A percentile compares a stretch with the other conserved stretches of the same genome.
phyloP scores from a whole-genome alignment of 2,888 invertebrate genomes.

The Nineta flava region DNA sequence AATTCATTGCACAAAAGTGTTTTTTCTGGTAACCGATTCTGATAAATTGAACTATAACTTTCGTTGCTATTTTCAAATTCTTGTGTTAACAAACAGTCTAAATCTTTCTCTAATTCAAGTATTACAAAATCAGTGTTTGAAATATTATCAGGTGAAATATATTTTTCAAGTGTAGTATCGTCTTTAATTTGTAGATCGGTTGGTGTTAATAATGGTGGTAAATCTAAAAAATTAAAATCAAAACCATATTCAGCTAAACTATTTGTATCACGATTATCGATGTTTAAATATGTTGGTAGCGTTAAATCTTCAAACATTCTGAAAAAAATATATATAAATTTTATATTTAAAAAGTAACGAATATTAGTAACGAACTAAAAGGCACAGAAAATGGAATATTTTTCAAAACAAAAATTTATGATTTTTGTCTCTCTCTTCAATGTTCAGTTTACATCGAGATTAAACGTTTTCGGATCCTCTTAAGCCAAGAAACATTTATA shows the following conservation, averaged over 20 bases:
- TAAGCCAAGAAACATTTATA: no score
- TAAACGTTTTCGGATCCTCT: no score
- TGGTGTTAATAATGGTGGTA: conserved; percentile 1
- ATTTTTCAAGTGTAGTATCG: background rate
- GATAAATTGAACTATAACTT: background rate
- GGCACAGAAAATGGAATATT: no score
- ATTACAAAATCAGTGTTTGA: background rate
- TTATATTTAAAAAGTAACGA: no score
- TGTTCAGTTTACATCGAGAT: no score
- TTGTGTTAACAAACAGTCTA: conserved; percentile 3
- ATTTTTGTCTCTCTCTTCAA: no score
- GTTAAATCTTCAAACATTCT: conserved; percentile 5
- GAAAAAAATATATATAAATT: background rate
- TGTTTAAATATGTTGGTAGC: background rate
- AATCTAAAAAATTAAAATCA: conserved; percentile 1
- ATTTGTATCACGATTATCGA: background rate
- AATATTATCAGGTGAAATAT: background rate
- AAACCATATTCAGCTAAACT: background rate
- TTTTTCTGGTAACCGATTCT: conserved; percentile 5
- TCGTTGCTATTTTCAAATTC: background rate
- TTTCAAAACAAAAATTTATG: no score
- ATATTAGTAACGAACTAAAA: no score
- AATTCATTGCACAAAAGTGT: conserved; percentile 5
- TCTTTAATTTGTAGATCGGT: background rate
- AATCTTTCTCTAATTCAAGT: conserved; percentile 3